Evolutionary conservation across 2,888 invertebrate species (phyloP), one percentile per base, ranked within the genome.

Genomic region (Ectemnius cavifrons): DNA sequence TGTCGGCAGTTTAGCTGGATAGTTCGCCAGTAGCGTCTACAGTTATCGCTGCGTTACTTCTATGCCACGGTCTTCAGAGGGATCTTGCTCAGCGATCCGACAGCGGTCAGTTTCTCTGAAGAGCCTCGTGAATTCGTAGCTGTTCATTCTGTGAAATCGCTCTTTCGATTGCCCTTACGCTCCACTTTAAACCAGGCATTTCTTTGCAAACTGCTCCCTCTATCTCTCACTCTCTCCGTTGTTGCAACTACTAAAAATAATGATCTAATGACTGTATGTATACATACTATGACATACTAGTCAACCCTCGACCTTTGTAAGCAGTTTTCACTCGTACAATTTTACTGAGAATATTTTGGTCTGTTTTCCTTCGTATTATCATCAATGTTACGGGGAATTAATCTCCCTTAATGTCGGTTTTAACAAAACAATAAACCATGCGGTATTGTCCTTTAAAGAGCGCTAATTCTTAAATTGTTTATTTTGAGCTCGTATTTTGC

Each of bases 131-230:
- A 52, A 52, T 14, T 52, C 52, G 52, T 16, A 14, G 16, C 52
- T 16, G 14, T 52, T 47, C 58, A 20, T 47, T 57, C 47, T 66
- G 23, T 71, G 37, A 27, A 60, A 63, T 28, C 46, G 45, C 57
- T 23, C 11, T 68, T 57, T 62, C 62, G 57, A 45, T 56, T 59
- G 18, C 16, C 13, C 60, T 46, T 59, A 18, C 47, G 37, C 28
- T 46, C 28, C 47, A 16, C 60, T 46, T 23, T 46, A 45, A 11
- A 37, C 37, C 63, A 37, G 13, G 37, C 18, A 45, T 23, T 18
- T 47, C 46, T 23, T 23, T 45, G 60, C 14, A n/a, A 37, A 37
- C 23, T 23, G 23, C 23, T 23, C 23, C 20, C 28, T 46, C 49
- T 37, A 3, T 47, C 62, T 63, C 14, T 63, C 49, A 20, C 13